Base-by-base conservation (phyloP, 2,113 vertebrate genomes). In the Tetrao urogallus region DNA sequence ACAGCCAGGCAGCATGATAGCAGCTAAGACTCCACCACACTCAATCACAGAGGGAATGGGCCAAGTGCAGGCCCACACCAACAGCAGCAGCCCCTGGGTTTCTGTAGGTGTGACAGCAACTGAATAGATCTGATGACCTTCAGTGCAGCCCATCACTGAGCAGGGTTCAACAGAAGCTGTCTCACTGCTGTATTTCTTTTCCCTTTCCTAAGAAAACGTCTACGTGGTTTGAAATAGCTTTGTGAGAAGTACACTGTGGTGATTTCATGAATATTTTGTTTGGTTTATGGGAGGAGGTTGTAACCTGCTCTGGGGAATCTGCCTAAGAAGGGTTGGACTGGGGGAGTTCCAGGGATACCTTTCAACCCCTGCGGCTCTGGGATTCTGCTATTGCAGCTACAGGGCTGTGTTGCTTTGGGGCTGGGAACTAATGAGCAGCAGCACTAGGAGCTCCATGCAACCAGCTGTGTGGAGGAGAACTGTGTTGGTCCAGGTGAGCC, bases 31-130 rank as follows among this genome's bases (percentile, higher is more conserved):
- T n/a, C 54, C 45, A 24, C 38, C 21, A 3, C 0, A 5, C 48
- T 40, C 64, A 4, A 1, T 17, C 5, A 2, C 8, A 0, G 2
- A 16, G 27, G 20, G 52, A 75, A 48, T 0, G 40, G 47, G 13
- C 18, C 20, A 11, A 8, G 13, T 0, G 10, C 58, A 19, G n/a
- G 64, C 19, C 22, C 63, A 15, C 17, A 1, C 3, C 1, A 2
- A 25, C 47, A 72, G 78, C 77, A 34, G 9, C n/a, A 14, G 6
- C 0, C 56, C 30, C 24, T 18, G 10, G 30, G 30, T 57, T 57
- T 57, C 18, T 57, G 54, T 32, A 36, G 18, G 32, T 21, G 8
- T 81, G 48, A 52, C 8, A 52, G 50, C 65, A 72, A 47, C 8
- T 13, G 45, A 48, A 66, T 5, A 19, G 22, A 54, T 34, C n/a